Conservation (phyloP, 1,140 invertebrate genomes). For the Tyrophagus putrescentiae region DNA sequence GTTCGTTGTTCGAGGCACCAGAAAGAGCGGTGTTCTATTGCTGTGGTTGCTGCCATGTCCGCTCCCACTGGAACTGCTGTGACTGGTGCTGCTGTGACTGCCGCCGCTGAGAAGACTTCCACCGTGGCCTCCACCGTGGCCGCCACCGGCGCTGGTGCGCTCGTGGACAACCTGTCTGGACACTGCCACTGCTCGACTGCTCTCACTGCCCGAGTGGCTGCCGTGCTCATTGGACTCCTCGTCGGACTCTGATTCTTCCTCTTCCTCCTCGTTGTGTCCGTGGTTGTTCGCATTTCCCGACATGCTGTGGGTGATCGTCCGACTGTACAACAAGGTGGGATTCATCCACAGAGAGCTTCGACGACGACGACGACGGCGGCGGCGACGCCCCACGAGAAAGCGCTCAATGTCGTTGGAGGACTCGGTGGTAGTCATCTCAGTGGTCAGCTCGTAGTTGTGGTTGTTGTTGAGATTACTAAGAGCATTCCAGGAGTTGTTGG, state of each 20-base stretch:
- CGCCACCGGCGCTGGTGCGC: background rate
- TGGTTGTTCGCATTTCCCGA: background rate
- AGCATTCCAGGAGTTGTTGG: background rate
- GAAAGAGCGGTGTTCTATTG: background rate
- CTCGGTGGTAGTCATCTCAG: slow-evolving; percentile 1
- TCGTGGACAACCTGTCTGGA: background rate
- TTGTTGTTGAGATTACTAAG: background rate
- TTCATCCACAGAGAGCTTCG: slow-evolving; percentile 12
- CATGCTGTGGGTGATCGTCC: background rate
- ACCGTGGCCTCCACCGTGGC: background rate
- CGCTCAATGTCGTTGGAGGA: background rate
- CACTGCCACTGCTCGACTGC: background rate
- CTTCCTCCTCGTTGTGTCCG: background rate
- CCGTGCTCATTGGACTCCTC: background rate
- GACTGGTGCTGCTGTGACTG: background rate
- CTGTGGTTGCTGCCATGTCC: background rate
- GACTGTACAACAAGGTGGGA: background rate
- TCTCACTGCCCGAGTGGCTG: background rate
- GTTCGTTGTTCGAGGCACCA: background rate
- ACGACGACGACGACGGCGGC: background rate
- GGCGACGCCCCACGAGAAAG: slow-evolving; percentile 6
- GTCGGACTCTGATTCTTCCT: background rate
- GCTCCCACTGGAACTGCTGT: background rate
- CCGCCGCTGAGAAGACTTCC: background rate
- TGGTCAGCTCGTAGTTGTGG: background rate